Conservation (phyloP, 2,888 invertebrate genomes). For the Rotaria sp. region DNA sequence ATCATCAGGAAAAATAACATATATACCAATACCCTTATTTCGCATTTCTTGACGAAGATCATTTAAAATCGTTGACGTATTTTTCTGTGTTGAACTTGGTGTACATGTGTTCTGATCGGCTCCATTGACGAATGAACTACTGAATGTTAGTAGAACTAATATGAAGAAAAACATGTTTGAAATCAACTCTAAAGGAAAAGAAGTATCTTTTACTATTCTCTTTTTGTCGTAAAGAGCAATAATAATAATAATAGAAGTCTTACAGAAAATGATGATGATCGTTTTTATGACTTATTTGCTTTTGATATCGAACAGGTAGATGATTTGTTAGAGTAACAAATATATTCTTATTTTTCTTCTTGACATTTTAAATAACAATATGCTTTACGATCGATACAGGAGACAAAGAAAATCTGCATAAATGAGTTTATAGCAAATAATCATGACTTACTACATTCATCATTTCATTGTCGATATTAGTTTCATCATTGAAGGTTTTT, state of each 20-base stretch:
- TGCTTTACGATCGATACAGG: background rate
- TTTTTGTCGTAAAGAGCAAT: background rate
- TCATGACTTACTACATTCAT: background rate
- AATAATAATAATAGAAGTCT: background rate
- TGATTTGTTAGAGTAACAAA: background rate
- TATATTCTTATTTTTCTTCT: background rate
- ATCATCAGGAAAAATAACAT: conserved; percentile 31
- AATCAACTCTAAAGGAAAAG: background rate
- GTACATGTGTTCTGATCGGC: background rate
- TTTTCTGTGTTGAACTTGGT: background rate
- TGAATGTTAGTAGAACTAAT: background rate
- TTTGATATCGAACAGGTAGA: background rate
- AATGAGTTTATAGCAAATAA: background rate
- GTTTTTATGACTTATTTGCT: background rate
- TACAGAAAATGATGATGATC: background rate
- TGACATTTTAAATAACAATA: background rate
- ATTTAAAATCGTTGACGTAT: background rate
- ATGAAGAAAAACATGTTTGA: background rate
- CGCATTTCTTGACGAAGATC: conserved; percentile 7
- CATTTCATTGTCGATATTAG: background rate
- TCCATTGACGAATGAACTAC: background rate
- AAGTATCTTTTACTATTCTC: background rate
- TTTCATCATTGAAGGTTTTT: background rate
- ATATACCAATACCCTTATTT: background rate
- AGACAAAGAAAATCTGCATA: background rate